These are phyloP conservation scores for Ichneumoninae sp. DNA, from an alignment of 2,888 invertebrate species.

Conservation along the genomic window DNA sequence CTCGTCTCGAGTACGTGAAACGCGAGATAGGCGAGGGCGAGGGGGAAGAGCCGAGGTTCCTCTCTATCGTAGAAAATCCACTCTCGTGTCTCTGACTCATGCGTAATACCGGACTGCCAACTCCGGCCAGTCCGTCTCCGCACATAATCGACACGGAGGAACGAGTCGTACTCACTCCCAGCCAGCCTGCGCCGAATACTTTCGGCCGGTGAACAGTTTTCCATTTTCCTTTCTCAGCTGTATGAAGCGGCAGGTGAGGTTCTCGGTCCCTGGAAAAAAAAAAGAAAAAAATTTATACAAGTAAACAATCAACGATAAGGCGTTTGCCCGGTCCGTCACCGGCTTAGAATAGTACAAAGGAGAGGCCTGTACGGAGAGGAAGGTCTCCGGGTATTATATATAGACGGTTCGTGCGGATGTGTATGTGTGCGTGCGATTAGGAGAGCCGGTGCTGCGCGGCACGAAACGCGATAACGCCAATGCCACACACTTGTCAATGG, in stretches of 20 bases:
- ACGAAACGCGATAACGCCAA: slow-evolving; percentile 44
- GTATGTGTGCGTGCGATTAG: slow-evolving; percentile 19
- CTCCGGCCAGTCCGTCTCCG: neutral
- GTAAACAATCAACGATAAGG: neutral
- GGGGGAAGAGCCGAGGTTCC: neutral
- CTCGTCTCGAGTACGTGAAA: neutral
- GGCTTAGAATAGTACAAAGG: slow-evolving; percentile 20
- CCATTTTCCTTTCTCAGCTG: slow-evolving; percentile 79
- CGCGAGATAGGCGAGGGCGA: neutral
- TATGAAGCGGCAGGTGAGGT: slow-evolving; percentile 79
- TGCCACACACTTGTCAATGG: slow-evolving; percentile 1
- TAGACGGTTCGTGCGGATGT: neutral
- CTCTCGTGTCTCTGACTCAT: slow-evolving; percentile 39
- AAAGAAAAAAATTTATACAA: neutral
- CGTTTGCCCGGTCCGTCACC: slow-evolving; percentile 6
- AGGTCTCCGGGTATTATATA: slow-evolving; percentile 5
- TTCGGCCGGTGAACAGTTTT: slow-evolving; percentile 79
- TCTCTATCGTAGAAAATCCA: slow-evolving; percentile 9
- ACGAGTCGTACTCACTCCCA: slow-evolving; percentile 74
- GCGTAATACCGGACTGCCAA: slow-evolving; percentile 36
- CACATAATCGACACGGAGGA: neutral
- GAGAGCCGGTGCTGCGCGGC: slow-evolving; percentile 23
- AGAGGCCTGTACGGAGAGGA: slow-evolving; percentile 8
- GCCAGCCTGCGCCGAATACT: slow-evolving; percentile 78
- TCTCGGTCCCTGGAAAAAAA: slow-evolving; percentile 76